A percentile compares a stretch with the other conserved stretches of the same genome.
These are phyloP conservation scores for Girardia tigrina DNA, from an alignment of 2,888 invertebrate genomes.

Conservation along the genomic window DNA sequence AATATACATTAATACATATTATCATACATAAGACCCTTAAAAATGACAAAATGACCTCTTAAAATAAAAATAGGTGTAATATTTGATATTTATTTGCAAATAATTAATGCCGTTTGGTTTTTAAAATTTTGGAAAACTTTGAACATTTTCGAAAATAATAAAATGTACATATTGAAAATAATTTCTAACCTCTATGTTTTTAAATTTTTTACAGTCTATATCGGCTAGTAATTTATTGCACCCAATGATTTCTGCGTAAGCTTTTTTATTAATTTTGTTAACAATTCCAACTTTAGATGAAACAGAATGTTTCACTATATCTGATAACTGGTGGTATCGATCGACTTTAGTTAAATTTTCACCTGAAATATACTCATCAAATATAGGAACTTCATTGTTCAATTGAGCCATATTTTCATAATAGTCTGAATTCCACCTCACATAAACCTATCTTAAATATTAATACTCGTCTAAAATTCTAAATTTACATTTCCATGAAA, in stretches of 20 bases:
- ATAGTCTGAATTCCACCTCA: constrained; percentile 12
- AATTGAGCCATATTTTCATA: not conserved
- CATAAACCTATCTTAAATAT: not conserved
- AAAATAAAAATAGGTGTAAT: too few species aligned
- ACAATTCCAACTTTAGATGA: not conserved
- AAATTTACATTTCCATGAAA: not conserved
- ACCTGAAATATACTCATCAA: constrained; percentile 2
- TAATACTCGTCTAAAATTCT: not conserved
- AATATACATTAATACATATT: too few species aligned
- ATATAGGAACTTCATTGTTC: not conserved
- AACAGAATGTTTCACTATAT: not conserved
- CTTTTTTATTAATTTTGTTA: constrained; percentile 1
- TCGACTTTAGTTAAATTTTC: not conserved
- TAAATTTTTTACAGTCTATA: constrained; percentile 25
- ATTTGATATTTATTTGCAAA: too few species aligned
- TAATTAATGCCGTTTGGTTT: too few species aligned
- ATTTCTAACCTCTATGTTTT: constrained; percentile 24
- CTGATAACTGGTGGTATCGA: constrained; percentile 8
- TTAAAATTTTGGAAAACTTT: too few species aligned
- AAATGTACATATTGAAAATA: too few species aligned
- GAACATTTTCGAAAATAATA: too few species aligned
- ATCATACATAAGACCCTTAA: too few species aligned
- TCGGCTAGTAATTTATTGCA: constrained; percentile 14
- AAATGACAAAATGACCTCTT: too few species aligned
- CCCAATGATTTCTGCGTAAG: constrained; percentile 27